Percentiles rank a stretch among this genome's conserved stretches.
These are phyloP conservation scores for Fulica atra DNA, from an alignment of 2,113 vertebrate genomes.

Conservation along the genomic window DNA sequence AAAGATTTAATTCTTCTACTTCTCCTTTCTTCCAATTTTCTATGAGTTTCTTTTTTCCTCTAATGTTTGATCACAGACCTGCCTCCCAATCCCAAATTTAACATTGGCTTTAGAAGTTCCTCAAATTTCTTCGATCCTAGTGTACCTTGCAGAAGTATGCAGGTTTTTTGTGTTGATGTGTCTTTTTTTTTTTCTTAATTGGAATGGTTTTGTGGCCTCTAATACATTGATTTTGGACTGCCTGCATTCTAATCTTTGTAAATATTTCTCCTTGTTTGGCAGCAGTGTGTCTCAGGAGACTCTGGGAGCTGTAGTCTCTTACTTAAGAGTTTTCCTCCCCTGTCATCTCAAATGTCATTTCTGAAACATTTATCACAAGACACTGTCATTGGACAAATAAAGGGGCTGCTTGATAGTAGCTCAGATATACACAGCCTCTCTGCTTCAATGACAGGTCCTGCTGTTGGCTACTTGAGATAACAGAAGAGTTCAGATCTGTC, in stretches of 20 bases:
- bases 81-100: background rate
- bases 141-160: background rate
- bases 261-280: constrained; percentile 46
- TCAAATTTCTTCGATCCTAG: background rate
- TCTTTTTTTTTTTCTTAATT: background rate
- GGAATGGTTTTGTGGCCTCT: background rate
- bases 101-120: background rate
- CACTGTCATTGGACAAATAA: constrained; percentile 65
- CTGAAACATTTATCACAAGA: constrained; percentile 68
- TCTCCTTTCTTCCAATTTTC: background rate
- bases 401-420: constrained; percentile 12
- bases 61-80: background rate
- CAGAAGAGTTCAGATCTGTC: constrained; percentile 50
- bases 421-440: constrained; percentile 36
- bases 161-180: background rate
- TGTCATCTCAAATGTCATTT: constrained; percentile 75
- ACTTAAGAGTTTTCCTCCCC: constrained; percentile 54
- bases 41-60: background rate
- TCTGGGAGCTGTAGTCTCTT: constrained; percentile 20
- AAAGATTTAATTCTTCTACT: background rate
- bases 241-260: background rate
- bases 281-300: constrained; percentile 41
- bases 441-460: constrained; percentile 46
- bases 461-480: constrained; percentile 66
- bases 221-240: constrained; percentile 28